Evolutionary conservation across 2,113 vertebrate species (phyloP), one percentile per base, ranked within the genome.

Genomic region (Tyto alba): DNA sequence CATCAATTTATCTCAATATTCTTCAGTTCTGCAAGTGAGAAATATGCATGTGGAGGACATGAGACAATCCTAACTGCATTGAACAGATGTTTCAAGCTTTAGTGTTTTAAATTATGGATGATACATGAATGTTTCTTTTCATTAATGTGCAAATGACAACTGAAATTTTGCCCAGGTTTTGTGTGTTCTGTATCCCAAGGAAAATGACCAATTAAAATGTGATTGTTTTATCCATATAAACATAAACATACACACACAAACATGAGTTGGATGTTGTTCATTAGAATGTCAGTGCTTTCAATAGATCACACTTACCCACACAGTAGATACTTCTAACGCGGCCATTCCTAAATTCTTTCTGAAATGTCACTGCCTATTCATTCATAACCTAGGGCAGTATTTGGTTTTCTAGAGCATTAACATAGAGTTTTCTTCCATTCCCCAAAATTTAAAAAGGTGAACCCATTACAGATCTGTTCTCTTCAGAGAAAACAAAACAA

Each of bases 81-180:
- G 85, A 96, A 94, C 94, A 96, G 83, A 93, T 97, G 76, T 36
- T 95, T 88, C 72, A 64, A 74, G 63, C 29, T 93, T 96, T 89
- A 80, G 18, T 59, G 13, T 73, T 73, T 95, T 97, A 95, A 97
- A 97, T 96, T 97, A 97, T 94, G 50, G 52, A 96, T 83, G 63
- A 40, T 59, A 69, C n/a, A 76, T 84, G 34, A 91, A 83, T 57
- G 53, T 84, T 96, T 96, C 60, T 93, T 38, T 93, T 71, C 84
- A 95, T 92, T 96, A 95, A 93, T 77, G 76, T 38, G 67, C 22
- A 91, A 93, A 96, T 90, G 95, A 72, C 69, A 95, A 82, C 43
- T 69, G 21, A 96, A 94, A 64, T 86, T 64, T 47, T 79, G 71
- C 68, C 59, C 78, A 62, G 32, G 17, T 87, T 79, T 85, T 76